Base-by-base conservation (phyloP, 2,113 vertebrate genomes). In the Galeopterus variegatus region DNA sequence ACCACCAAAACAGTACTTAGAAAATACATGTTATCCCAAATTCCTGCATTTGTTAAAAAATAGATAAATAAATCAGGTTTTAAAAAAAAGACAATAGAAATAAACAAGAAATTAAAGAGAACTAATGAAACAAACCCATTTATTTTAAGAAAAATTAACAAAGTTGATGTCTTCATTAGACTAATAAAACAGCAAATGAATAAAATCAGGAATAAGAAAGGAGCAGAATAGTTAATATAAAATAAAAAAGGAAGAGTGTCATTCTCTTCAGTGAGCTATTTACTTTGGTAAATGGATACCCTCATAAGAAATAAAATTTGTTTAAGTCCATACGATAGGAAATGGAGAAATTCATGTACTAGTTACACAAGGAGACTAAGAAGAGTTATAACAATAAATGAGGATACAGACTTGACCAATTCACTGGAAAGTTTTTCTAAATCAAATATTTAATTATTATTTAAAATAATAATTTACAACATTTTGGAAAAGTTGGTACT, bases 141-240 rank as follows among this genome's bases (percentile, higher is more conserved):
- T 60, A 56, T 72, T 96, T 96, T 50, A 72, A 41, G 11, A 86
- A 86, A 84, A 88, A 26, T 17, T 12, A 75, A 54, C 62, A 26
- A 69, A 69, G 41, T 1, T 1, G 26, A 24, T 85, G 18, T 17
- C 28, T 90, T 76, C 69, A 67, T 62, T 23, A 67, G 26, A 81
- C 12, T 58, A 58, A 80, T 88, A 62, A 82, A 65, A 72, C 1
- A 67, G 33, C 15, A 62, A 91, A 70, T n/a, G 31, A 65, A 50
- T 80, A 60, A 77, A 70, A 19, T 62, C 14, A 56, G 0, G 18
- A 82, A n/a, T n/a, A 41, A 84, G 18, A 85, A 85, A 75, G 18
- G 11, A 79, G 33, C 52, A 21, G 62, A 36, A 69, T n/a, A 67
- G 41, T 41, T 41, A 41, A 41, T 41, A 41, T 41, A 41, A 41